These are phyloP conservation scores for Zoanthus sansibaricus DNA, from an alignment of 92 coral and sea anemone species.

Conservation along the genomic window DNA sequence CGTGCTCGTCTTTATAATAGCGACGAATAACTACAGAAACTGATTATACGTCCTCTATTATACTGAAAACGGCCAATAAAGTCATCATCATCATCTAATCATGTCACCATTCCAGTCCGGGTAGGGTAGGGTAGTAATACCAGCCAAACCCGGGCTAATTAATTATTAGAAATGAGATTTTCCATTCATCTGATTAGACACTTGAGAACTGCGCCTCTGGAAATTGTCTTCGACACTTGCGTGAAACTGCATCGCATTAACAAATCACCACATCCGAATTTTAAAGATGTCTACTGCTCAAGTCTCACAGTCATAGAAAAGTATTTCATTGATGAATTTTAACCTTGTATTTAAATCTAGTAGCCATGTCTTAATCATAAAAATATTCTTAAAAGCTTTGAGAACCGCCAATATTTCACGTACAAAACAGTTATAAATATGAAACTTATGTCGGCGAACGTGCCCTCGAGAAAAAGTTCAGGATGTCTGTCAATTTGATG, in stretches of 20 bases:
- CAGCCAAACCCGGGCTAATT: background rate
- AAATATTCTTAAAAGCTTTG: background rate
- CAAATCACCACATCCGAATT: background rate
- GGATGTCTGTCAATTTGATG: background rate
- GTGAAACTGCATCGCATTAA: background rate
- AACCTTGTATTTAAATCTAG: background rate
- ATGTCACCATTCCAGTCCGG: too few relatives aligned
- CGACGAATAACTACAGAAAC: too few relatives aligned
- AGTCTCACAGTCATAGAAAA: background rate
- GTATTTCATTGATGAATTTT: background rate
- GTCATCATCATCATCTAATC: too few relatives aligned
- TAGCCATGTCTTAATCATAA: background rate
- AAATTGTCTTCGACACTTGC: background rate
- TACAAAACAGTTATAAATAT: background rate
- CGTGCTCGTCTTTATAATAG: too few relatives aligned
- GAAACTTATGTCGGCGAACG: background rate
- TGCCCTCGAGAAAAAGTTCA: background rate
- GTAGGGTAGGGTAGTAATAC: too few relatives aligned
- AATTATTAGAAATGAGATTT: background rate
- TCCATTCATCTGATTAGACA: background rate
- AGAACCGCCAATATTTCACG: background rate
- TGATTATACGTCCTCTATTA: too few relatives aligned
- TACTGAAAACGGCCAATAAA: too few relatives aligned
- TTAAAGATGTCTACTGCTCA: background rate
- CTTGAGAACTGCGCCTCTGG: background rate